Evolutionary conservation across 2,888 invertebrate genomes (phyloP), one percentile per base, ranked within the genome.

Genomic region (Philereme vetulata): DNA sequence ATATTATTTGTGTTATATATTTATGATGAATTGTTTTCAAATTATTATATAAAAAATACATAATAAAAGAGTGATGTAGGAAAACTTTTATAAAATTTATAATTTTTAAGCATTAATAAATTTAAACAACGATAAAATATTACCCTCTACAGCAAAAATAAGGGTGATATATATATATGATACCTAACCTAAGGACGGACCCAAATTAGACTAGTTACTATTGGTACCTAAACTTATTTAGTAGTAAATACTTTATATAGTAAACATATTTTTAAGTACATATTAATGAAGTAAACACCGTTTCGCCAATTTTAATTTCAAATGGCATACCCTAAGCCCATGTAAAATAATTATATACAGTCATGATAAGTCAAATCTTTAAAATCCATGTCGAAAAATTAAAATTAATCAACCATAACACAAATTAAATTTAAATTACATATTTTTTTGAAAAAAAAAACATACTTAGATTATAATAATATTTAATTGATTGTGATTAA

Each of bases 161-260:
- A 21, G 21, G 21, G 21, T 21, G n/a, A n/a, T n/a, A n/a, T n/a
- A n/a, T n/a, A n/a, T n/a, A n/a, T n/a, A n/a, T 46, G 5, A 51
- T 48, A 50, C 64, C 73, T 74, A 76, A 50, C 64, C 74, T 74
- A 76, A 66, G 79, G 79, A 80, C 78, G 79, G 78, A 73, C 65
- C 76, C 75, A 73, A 51, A 65, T 71, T 71, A 77, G 77, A 78
- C 77, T 78, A 78, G 77, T 44, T 56, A 48, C 61, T 68, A 68
- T 43, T 47, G 32, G 54, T 38, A 21, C 21, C 2, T 60, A 52
- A 58, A 56, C 52, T 49, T 10, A 50, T 46, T 33, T 47, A 51
- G 46, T 43, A 50, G 36, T 48, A 52, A 47, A 47, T 8, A 40
- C 8, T 52, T 44, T 52, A 6, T 45, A 4, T 34, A 36, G n/a